phyloP scores from a whole-genome alignment of 2,797 vertebrate genomes.

The Antrozous pallidus region DNA sequence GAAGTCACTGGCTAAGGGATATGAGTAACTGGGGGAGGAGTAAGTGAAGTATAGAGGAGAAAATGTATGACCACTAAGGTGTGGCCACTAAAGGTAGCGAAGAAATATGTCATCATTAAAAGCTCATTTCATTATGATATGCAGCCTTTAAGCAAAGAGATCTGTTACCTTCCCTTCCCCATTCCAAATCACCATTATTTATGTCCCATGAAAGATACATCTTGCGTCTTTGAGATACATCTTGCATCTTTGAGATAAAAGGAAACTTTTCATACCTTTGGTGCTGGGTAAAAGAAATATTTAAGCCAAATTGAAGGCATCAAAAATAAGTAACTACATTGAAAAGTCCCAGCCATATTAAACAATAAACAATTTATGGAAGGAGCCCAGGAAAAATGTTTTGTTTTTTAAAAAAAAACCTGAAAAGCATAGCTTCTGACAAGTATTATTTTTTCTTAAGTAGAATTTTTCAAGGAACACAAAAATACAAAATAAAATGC shows the following conservation, averaged over 20 bases:
- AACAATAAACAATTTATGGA: conserved; percentile 83
- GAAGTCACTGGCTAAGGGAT: not conserved
- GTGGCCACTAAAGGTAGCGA: not conserved
- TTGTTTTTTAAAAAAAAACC: conserved; percentile 67
- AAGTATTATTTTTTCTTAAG: conserved; percentile 84
- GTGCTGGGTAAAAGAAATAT: conserved; percentile 51
- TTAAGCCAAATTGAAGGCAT: conserved; percentile 64
- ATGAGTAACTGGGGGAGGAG: not conserved
- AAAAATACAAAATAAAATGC: conserved; percentile 65
- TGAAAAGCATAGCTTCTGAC: conserved; percentile 80
- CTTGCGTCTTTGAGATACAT: not conserved
- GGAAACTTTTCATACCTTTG: conserved; percentile 20
- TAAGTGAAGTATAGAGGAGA: not conserved
- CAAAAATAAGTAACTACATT: conserved; percentile 69
- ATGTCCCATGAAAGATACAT: not conserved
- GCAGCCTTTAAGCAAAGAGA: not conserved
- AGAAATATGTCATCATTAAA: not conserved
- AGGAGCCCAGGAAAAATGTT: conserved; percentile 68
- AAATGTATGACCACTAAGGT: not conserved
- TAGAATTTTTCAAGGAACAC: conserved; percentile 70
- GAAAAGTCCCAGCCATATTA: conserved; percentile 79
- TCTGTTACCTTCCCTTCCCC: not conserved
- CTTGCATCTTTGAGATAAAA: conserved; percentile 31
- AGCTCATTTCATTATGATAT: not conserved
- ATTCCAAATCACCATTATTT: not conserved